Evolutionary conservation across 2,797 vertebrate genomes (phyloP).

Genomic region (Diglossa cyanea): DNA sequence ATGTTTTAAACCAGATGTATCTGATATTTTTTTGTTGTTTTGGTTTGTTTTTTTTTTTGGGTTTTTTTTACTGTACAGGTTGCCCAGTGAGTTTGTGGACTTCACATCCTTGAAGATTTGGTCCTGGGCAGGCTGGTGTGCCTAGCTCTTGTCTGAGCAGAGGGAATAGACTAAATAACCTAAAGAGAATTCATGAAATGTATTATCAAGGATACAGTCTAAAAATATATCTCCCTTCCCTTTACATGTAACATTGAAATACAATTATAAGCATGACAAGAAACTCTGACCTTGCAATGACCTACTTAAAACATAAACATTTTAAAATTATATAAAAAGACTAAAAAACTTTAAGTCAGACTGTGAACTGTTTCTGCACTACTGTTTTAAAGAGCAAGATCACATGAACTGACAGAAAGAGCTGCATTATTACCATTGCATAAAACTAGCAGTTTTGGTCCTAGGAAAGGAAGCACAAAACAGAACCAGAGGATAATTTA

Average conservation of each 20-base stretch:
- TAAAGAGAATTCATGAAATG: not conserved
- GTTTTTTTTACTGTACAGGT: not conserved
- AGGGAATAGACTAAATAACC: not conserved
- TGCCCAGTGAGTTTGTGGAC: not conserved
- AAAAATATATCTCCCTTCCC: not conserved
- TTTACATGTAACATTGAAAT: not conserved
- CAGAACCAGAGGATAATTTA: not conserved
- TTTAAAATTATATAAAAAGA: not conserved
- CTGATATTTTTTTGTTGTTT: not conserved
- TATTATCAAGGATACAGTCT: not conserved
- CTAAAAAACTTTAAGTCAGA: not conserved
- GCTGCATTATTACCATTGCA: not conserved
- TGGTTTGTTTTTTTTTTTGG: not conserved
- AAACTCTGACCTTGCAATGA: not conserved
- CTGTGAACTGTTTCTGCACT: not conserved
- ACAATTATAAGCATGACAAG: not conserved
- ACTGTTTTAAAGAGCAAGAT: not conserved
- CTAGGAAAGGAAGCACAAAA: not conserved
- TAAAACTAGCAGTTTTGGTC: not conserved
- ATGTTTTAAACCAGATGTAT: not conserved
- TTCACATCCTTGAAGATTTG: not conserved
- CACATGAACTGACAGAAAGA: not conserved
- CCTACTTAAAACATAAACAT: not conserved
- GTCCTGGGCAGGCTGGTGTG: not conserved
- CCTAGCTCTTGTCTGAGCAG: not conserved